These are phyloP conservation scores for Phalanger gymnotis DNA, from an alignment of 2,797 vertebrate genomes.

Conservation along the genomic window DNA sequence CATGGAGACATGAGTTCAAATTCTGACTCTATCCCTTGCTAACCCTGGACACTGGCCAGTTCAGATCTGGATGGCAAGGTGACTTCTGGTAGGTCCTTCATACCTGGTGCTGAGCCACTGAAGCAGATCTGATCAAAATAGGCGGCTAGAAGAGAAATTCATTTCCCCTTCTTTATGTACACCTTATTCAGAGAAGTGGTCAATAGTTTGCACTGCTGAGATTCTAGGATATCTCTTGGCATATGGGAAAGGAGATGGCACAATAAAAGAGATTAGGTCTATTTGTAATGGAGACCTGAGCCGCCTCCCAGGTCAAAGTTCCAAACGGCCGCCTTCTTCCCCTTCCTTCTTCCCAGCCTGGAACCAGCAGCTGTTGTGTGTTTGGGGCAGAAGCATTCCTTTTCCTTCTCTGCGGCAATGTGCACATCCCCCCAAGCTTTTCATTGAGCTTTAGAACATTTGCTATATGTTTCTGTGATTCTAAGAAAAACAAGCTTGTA, in stretches of 20 bases:
- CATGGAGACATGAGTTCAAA: not conserved
- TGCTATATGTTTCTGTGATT: constrained; percentile 13
- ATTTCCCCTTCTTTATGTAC: not conserved
- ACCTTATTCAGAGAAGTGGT: not conserved
- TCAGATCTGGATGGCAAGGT: not conserved
- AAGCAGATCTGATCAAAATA: not conserved
- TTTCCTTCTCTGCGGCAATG: constrained; percentile 46
- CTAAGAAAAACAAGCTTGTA: not conserved
- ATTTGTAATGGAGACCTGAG: constrained; percentile 53
- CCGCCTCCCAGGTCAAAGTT: constrained; percentile 58
- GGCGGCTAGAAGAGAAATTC: not conserved
- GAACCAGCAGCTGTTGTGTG: constrained; percentile 19
- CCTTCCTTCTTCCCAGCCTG: constrained; percentile 44
- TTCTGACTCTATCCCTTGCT: not conserved
- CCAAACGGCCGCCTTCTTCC: constrained; percentile 50
- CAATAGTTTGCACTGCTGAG: not conserved
- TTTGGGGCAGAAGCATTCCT: constrained; percentile 44
- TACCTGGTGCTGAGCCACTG: not conserved
- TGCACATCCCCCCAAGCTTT: constrained; percentile 7
- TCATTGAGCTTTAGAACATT: not conserved
- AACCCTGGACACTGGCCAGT: not conserved
- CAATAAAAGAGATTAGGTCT: not conserved
- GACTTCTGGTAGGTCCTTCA: not conserved
- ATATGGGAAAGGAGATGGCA: not conserved
- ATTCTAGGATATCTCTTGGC: constrained; percentile 14